phyloP scores from a whole-genome alignment of 2,797 vertebrate genomes.

The Centroberyx gerrardi region DNA sequence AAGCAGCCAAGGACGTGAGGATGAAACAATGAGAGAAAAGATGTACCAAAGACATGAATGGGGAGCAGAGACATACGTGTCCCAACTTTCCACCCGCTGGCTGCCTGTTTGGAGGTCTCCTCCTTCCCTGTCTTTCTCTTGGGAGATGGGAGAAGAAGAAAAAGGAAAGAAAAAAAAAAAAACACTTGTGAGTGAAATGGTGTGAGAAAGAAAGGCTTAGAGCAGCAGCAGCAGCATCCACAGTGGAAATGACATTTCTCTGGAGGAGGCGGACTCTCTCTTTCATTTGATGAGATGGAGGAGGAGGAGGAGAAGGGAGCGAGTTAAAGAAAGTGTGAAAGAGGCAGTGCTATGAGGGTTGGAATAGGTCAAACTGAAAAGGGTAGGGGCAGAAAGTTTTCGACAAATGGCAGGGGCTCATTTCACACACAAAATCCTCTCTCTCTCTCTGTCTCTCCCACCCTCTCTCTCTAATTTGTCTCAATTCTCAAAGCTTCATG shows the following conservation, averaged over 20 bases:
- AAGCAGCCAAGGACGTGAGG: slow-evolving; percentile 38
- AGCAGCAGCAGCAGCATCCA: slow-evolving; percentile 58
- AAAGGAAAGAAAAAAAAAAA: slow-evolving; percentile 32
- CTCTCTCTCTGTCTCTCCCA: neutral
- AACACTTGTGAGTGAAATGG: slow-evolving; percentile 75
- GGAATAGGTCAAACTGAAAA: slow-evolving; percentile 59
- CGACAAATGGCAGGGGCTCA: slow-evolving; percentile 28
- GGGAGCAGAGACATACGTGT: slow-evolving; percentile 16
- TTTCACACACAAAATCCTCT: slow-evolving; percentile 29
- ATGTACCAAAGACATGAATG: slow-evolving; percentile 21
- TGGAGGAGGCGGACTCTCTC: slow-evolving; percentile 38
- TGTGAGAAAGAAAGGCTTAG: slow-evolving; percentile 68
- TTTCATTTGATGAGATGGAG: slow-evolving; percentile 64
- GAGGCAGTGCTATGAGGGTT: slow-evolving; percentile 36
- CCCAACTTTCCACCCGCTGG: slow-evolving; percentile 23
- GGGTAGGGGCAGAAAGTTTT: slow-evolving; percentile 26
- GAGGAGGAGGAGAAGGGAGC: slow-evolving; percentile 20
- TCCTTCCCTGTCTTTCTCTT: slow-evolving; percentile 29
- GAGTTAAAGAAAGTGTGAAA: slow-evolving; percentile 53
- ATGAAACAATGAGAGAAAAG: slow-evolving; percentile 40
- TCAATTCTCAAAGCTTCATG: neutral
- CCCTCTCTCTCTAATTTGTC: slow-evolving; percentile 24
- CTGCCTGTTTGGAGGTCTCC: slow-evolving; percentile 35
- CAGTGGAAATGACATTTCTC: slow-evolving; percentile 71
- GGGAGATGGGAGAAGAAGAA: slow-evolving; percentile 45